Evolutionary conservation across 2,888 invertebrate genomes (phyloP), one percentile per base, ranked within the genome.

Genomic region (Xestia xanthographa): DNA sequence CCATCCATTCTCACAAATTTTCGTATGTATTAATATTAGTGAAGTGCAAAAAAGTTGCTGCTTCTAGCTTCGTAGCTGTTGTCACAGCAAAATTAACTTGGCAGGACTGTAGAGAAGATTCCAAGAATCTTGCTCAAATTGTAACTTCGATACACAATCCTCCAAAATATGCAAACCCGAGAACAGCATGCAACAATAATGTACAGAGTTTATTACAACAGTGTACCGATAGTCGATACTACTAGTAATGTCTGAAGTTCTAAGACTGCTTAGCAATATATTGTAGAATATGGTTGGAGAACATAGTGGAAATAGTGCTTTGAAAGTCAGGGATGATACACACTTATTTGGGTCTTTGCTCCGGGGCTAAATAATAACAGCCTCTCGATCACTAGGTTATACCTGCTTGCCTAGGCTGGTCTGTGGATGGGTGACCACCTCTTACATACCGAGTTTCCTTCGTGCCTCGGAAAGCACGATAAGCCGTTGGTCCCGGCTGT

Each of bases 161-260:
- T 14, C n/a, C 41, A 66, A 69, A 69, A 60, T 66, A 66, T 62
- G 20, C 65, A 50, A 65, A 82, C 41, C 43, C 41, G 26, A n/a
- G 14, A 69, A 34, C 53, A 48, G 48, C 20, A 60, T 66, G 53
- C 62, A 60, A 26, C 62, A 72, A 70, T 82, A 82, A 41, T 58
- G 58, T 72, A 9, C 29, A 3, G 48, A 71, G 56, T 77, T 85
- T 82, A 77, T 73, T 22, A 56, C 53, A 69, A 17, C 43, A 66
- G 26, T 80, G 72, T 41, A 68, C 29, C 53, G 60, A 81, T 72
- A 66, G 14, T 48, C 53, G 70, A 82, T 73, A 69, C 17, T 50
- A 26, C 26, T 48, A 56, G 34, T 60, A 67, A 77, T 69, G 58
- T 58, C 12, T 38, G 9, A 68, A 83, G 53, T 85, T 77, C 20